Evolutionary conservation across 2,888 invertebrate genomes (phyloP), one percentile per base, ranked within the genome.

Genomic region (Heteromurus nitidus): DNA sequence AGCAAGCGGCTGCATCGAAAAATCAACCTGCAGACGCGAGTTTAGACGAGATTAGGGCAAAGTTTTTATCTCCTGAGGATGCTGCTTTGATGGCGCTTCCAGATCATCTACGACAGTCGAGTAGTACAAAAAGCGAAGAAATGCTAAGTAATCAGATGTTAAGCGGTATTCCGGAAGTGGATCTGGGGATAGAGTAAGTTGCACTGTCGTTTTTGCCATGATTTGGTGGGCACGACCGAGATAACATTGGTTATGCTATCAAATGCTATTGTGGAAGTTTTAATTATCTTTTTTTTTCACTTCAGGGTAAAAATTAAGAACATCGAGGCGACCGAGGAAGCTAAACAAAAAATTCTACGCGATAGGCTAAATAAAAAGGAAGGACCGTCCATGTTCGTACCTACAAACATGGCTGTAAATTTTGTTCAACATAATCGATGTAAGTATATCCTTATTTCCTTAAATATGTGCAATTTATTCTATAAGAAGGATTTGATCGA

Each of bases 111-210:
- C 91, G 97, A 81, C 93, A 95, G 80, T 95, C 96, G 0, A 95
- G 96, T 0, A 93, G 95, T 0, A 95, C 96, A 87, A 92, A 95
- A 88, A 97, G 96, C 1, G 99, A 99, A 90, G 99, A 99, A 91
- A 98, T 99, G 97, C 92, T 99, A 88, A 99, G 99, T 2, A 98
- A 99, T 92, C 99, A 99, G 91, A 99, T 99, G 99, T 91, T 99
- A 3, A 98, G 97, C 88, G 99, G 99, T 44, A 99, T 99, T 86
- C 99, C 99, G 0, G 99, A 99, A 91, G 96, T 99, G 0, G 99
- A 99, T 90, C 92, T 99, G 70, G 99, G 99, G n/a, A 98, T 99
- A 87, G 97, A 98, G 92, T 93, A 89, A 89, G 91, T 89, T 53
- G 31, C 58, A 26, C 13, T n/a, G 5, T 5, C 20, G 9, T 60